Evolutionary conservation across 1,140 invertebrate species (phyloP).

Genomic region (Drosophila bocki): DNA sequence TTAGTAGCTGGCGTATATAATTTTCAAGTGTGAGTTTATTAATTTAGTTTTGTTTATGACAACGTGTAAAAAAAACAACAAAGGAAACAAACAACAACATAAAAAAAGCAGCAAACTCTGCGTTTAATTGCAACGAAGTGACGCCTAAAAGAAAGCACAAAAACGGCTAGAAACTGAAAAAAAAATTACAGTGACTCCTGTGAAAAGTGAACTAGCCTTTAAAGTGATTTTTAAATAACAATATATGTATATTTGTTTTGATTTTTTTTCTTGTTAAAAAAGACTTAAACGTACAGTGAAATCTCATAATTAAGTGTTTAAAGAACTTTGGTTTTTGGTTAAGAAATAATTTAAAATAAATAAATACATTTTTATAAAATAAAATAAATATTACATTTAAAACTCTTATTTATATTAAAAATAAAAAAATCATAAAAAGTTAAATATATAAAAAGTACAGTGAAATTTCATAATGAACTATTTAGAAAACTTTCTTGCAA

Average conservation of each 20-base stretch:
- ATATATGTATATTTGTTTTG: not conserved
- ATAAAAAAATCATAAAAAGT: too few species aligned
- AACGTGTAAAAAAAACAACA: constrained; percentile 45
- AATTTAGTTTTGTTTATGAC: constrained; percentile 56
- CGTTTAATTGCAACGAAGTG: constrained; percentile 28
- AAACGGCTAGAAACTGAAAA: constrained; percentile 3
- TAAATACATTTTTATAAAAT: too few species aligned
- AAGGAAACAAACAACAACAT: not conserved
- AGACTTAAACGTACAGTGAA: not conserved
- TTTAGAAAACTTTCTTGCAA: not conserved
- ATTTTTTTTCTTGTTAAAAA: not conserved
- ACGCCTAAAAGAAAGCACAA: constrained; percentile 30
- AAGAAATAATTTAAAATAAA: too few species aligned
- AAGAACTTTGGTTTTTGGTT: too few species aligned
- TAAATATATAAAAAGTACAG: too few species aligned
- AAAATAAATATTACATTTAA: too few species aligned
- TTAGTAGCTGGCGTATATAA: constrained; percentile 22
- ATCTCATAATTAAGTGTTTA: not conserved
- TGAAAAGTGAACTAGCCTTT: not conserved
- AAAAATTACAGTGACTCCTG: constrained; percentile 25
- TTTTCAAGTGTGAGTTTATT: constrained; percentile 16
- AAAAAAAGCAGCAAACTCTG: constrained; percentile 14
- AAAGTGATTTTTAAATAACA: not conserved
- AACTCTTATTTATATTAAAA: too few species aligned
- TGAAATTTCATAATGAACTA: not conserved